Evolutionary conservation across 2,888 invertebrate genomes (phyloP), one percentile per base, ranked within the genome.

Genomic region (Rhabditoides inermis): DNA sequence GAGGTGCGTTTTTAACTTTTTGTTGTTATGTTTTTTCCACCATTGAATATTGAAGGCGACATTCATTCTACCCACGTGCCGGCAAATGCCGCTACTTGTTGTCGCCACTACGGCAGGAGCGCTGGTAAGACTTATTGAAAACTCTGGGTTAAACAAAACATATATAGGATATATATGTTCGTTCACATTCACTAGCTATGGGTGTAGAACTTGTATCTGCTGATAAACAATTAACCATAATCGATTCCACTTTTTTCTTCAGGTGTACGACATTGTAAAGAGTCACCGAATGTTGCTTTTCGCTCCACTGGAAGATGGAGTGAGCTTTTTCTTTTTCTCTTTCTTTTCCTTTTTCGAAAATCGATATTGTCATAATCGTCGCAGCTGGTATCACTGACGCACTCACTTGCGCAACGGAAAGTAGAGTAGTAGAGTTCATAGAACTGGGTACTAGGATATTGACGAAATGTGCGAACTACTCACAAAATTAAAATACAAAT

Each of bases 41-140:
- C 15, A 12, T 39, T 26, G 26, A 45, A 20, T 7, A n/a, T 30
- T 58, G 53, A 53, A 72, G 61, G 60, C 63, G 4, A 63, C 59
- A 10, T 45, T 72, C 15, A 63, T 68, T 10, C 59, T 60, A 12
- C 71, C 71, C 1, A 56, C 57, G 32, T 54, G 63, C 2, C 47
- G 71, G 32, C 54, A 59, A 22, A 52, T 61, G 10, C 72, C 72
- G 6, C 45, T 72, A 1, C 40, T 65, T 15, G 61, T 70, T 10
- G 60, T 69, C 12, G 63, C 60, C 12, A 53, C 70, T 6, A 50
- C 54, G 10, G 40, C 47, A 2, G 56, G 50, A 2, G 61, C 62
- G 23, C 40, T 54, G 18, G 50, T 69, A 45, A 27, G 50, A 18
- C 7, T 25, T 26, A 20, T 10, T 23, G 18, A 45, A n/a, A 20